phyloP scores from a whole-genome alignment of 2,888 invertebrate genomes.

The Pilophorus perplexus region DNA sequence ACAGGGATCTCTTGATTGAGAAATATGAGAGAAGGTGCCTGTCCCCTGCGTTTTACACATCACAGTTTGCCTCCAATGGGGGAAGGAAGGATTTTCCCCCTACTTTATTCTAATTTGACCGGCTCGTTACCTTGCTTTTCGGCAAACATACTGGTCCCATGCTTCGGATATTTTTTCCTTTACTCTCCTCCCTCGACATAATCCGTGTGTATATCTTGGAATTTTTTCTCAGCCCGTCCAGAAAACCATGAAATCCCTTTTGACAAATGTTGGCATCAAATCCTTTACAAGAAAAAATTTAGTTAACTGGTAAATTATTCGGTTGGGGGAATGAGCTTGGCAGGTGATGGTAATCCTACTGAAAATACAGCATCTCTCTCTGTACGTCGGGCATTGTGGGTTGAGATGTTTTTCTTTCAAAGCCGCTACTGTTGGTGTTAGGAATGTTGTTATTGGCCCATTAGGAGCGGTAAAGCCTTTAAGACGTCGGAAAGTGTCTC shows the following conservation, averaged over 20 bases:
- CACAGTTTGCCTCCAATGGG: conserved; percentile 16
- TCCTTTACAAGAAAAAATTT: too few species aligned
- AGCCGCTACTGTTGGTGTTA: neutral
- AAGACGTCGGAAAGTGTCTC: conserved; percentile 12
- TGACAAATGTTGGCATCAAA: too few species aligned
- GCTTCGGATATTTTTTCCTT: conserved; percentile 15
- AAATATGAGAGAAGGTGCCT: conserved; percentile 28
- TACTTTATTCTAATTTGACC: conserved; percentile 37
- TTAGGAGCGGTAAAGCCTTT: conserved; percentile 10
- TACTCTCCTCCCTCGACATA: neutral
- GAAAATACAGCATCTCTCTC: too few species aligned
- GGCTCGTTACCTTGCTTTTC: neutral
- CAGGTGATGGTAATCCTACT: neutral
- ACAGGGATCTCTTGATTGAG: conserved; percentile 31
- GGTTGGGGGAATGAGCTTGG: neutral
- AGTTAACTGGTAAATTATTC: neutral
- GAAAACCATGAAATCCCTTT: too few species aligned
- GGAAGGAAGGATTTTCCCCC: neutral
- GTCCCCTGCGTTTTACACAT: conserved; percentile 29
- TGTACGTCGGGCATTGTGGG: too few species aligned
- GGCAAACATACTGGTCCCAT: conserved; percentile 21
- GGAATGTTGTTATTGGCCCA: conserved; percentile 19
- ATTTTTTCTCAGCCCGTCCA: too few species aligned
- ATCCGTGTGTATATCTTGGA: too few species aligned
- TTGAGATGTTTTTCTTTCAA: too few species aligned